Conservation (phyloP, 1,140 invertebrate species). For the Drosophila bipectinata region DNA sequence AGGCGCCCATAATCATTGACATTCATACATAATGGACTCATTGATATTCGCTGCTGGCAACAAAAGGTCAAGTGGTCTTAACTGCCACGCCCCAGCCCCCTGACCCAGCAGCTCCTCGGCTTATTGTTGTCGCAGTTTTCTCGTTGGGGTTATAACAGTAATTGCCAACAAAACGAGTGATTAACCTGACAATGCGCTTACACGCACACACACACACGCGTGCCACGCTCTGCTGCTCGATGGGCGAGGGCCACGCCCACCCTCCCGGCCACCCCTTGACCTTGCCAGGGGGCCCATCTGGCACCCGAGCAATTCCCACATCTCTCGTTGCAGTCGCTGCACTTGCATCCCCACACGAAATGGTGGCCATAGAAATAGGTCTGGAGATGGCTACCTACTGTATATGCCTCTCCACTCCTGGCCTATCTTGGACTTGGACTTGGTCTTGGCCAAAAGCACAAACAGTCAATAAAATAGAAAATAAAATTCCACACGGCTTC, state of each 20-base stretch:
- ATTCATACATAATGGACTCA: constrained; percentile 80
- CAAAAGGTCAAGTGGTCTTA: constrained; percentile 69
- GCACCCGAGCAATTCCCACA: neutral
- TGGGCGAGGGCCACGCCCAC: neutral
- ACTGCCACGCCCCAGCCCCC: neutral
- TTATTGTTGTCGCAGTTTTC: constrained; percentile 53
- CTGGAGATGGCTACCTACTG: neutral
- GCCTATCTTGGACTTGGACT: no score
- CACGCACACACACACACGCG: constrained; percentile 25
- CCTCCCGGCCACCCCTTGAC: constrained; percentile 36
- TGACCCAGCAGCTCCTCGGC: neutral
- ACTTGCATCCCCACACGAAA: constrained; percentile 10
- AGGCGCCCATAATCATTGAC: constrained; percentile 74
- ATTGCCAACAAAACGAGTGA: constrained; percentile 79
- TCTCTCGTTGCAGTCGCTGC: constrained; percentile 9
- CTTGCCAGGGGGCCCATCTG: constrained; percentile 41
- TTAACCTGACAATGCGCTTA: constrained; percentile 70
- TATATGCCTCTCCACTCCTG: no score
- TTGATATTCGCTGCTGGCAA: constrained; percentile 73
- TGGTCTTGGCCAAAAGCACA: no score
- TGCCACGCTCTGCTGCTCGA: neutral
- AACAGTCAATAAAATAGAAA: no score
- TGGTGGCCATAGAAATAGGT: neutral
- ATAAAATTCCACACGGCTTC: no score
- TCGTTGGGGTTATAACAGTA: constrained; percentile 70